Evolutionary conservation across 2,888 invertebrate species (phyloP).

Genomic region (Candidula unifasciata): DNA sequence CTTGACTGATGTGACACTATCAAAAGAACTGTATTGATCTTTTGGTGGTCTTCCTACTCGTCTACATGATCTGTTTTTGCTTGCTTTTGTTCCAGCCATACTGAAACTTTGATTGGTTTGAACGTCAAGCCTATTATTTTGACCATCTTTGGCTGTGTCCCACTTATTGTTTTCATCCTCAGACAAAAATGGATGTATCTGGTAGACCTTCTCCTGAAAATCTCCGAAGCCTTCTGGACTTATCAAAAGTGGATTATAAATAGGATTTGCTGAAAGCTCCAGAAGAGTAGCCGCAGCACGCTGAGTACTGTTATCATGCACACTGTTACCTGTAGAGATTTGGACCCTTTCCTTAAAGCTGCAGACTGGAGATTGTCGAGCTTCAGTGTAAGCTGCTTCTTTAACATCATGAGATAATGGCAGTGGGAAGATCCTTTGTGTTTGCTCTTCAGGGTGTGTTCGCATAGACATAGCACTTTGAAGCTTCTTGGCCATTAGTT

Average conservation of each 20-base stretch:
- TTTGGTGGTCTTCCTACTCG: slow-evolving; percentile 40
- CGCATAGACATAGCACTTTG: background rate
- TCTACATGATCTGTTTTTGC: background rate
- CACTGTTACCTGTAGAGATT: too few relatives aligned
- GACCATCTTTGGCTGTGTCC: background rate
- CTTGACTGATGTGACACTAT: background rate
- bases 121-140: too few relatives aligned
- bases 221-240: slow-evolving; percentile 23
- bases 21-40: background rate
- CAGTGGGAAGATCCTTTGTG: background rate
- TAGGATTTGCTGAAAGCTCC: slow-evolving; percentile 34
- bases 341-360: background rate
- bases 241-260: slow-evolving; percentile 16
- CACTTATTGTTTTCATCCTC: background rate
- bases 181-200: slow-evolving; percentile 28
- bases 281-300: slow-evolving; percentile 39
- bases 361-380: background rate
- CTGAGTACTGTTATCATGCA: slow-evolving; percentile 24
- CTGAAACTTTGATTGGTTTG: background rate
- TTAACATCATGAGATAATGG: background rate
- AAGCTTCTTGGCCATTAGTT: slow-evolving; percentile 19
- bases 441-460: background rate
- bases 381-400: background rate
- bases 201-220: slow-evolving; percentile 43
- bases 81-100: background rate